These are phyloP conservation scores for Neodiprion fabricii DNA, from an alignment of 1,140 invertebrate genomes.

Conservation along the genomic window DNA sequence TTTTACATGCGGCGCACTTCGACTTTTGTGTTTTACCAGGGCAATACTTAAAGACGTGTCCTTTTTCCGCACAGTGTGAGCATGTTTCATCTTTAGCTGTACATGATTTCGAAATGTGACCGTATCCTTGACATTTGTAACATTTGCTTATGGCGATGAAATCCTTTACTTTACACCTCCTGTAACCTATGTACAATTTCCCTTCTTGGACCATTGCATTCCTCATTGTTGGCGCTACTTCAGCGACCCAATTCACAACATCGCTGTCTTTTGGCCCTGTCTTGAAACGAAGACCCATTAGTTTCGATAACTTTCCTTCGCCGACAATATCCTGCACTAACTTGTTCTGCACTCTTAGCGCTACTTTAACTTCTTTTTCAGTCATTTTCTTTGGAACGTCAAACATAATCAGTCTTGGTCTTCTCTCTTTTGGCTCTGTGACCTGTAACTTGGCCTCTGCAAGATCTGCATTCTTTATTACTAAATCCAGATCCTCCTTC, in stretches of 20 bases:
- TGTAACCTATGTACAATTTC: conserved; percentile 18
- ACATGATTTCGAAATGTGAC: conserved; percentile 21
- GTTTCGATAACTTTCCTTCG: not conserved
- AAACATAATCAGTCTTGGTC: conserved; percentile 18
- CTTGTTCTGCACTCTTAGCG: not conserved
- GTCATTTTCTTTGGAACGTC: conserved; percentile 8
- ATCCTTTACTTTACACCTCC: conserved; percentile 15
- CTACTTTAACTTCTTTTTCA: conserved; percentile 4
- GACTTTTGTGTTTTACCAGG: not conserved
- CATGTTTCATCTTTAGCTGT: not conserved
- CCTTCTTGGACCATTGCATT: conserved; percentile 11
- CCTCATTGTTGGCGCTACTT: conserved; percentile 13
- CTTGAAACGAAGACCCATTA: not conserved
- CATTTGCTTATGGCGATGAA: conserved; percentile 22
- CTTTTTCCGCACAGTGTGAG: conserved; percentile 10
- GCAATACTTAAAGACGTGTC: conserved; percentile 9
- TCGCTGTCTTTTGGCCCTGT: not conserved
- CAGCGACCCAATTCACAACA: not conserved
- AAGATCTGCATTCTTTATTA: not conserved
- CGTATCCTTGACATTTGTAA: conserved; percentile 26
- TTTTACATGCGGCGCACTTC: conserved; percentile 3
- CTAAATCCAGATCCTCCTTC: not conserved
- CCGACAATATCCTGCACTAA: not conserved
- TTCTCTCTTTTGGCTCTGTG: not conserved
- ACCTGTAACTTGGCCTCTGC: not conserved